Evolutionary conservation across 2,113 vertebrate species (phyloP).

Genomic region (Alexandromys fortis): DNA sequence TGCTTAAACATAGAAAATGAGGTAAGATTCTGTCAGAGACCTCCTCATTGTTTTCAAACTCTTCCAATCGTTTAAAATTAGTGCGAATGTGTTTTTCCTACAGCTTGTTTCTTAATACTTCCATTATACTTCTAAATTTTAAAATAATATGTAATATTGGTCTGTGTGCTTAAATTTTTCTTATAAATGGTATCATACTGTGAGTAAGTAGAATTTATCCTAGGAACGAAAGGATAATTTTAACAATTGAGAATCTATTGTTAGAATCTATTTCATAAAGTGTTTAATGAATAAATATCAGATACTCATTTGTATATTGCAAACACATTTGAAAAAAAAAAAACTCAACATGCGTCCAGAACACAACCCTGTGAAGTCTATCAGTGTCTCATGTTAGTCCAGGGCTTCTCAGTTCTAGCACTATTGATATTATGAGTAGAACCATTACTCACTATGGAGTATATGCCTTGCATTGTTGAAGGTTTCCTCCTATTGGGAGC

Average conservation of each 20-base stretch:
- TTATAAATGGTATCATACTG: slow-evolving; percentile 48
- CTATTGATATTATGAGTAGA: neutral
- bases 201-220: slow-evolving; percentile 26
- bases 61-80: neutral
- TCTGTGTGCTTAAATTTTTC: slow-evolving; percentile 2
- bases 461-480: neutral
- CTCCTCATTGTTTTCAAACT: neutral
- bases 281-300: slow-evolving; percentile 39
- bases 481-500: neutral
- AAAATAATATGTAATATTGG: neutral
- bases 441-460: neutral
- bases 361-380: neutral
- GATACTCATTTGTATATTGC: neutral
- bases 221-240: slow-evolving; percentile 38
- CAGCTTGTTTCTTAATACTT: neutral
- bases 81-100: neutral
- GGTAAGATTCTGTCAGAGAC: neutral
- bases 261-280: slow-evolving; percentile 41
- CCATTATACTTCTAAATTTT: neutral
- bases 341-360: neutral
- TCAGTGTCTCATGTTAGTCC: neutral
- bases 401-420: neutral
- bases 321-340: neutral
- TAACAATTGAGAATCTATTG: slow-evolving; percentile 36
- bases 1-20: slow-evolving; percentile 15